Base-by-base conservation (phyloP, 2,113 vertebrate species). In the Astatoreochromis straeleni region DNA sequence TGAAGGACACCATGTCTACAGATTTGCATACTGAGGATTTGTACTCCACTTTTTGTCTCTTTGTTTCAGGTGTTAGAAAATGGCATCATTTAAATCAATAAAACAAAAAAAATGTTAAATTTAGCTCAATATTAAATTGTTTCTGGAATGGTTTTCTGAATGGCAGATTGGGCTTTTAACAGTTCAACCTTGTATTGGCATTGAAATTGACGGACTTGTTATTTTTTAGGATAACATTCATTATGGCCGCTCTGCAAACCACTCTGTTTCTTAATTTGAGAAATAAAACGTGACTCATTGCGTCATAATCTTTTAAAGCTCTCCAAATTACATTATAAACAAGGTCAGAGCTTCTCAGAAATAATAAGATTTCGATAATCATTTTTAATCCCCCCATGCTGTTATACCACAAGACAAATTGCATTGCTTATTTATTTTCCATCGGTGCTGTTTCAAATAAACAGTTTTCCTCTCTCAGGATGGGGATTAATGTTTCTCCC, bases 321-420 rank as follows among this genome's bases (percentile, higher is more conserved):
- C 85, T 93, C 73, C 84, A 93, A 94, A 94, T 93, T 92, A 91
- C 90, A 91, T 93, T 91, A 94, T 80, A 89, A 93, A 95, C 91
- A 93, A 92, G 94, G 94, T 94, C 93, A 93, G 85, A 91, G 87
- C 85, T 85, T 90, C 90, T 91, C 53, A 87, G 92, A 87, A 94
- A 90, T 93, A 93, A 92, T 91, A 91, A 88, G 86, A 91, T 92
- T 92, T 49, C 4, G 47, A 94, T 94, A 91, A 95, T 93, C 68
- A 92, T 82, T 91, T 90, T 89, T 94, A 92, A 93, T 94, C 85
- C 88, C 88, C 81, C 57, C 54, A 26, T 16, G 14, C 88, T 87
- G 54, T 90, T 89, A 40, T 55, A 88, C 55, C 60, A 88, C n/a
- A 49, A 94, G 88, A 90, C 73, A 89, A 93, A 91, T 73, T 81